Conservation (phyloP, 2,797 vertebrate species). For the Chaetophractus vellerosus region DNA sequence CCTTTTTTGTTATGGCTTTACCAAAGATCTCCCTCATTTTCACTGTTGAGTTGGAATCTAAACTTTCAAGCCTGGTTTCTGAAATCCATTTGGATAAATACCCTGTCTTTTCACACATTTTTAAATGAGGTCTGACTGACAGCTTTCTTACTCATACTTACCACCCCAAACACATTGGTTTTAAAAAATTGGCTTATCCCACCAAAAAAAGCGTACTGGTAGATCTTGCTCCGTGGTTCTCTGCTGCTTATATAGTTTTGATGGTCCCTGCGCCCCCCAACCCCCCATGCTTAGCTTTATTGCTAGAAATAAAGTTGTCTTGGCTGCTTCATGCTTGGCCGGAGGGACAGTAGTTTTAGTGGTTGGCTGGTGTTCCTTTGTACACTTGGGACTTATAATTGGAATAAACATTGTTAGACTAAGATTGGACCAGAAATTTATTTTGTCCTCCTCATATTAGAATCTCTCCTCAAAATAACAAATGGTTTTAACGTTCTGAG, state of each 20-base stretch:
- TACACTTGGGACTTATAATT: slow-evolving; percentile 46
- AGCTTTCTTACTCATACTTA: neutral
- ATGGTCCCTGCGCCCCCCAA: neutral
- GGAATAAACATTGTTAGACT: slow-evolving; percentile 72
- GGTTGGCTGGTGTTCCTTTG: slow-evolving; percentile 35
- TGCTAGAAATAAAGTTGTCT: slow-evolving; percentile 22
- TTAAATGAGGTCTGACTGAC: neutral
- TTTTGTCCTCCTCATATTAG: slow-evolving; percentile 45
- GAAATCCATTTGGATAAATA: slow-evolving; percentile 22
- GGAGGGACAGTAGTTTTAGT: neutral
- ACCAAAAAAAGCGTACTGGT: neutral
- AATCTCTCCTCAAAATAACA: slow-evolving; percentile 68
- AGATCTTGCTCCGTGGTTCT: slow-evolving; percentile 26
- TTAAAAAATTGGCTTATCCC: neutral
- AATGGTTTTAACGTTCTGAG: slow-evolving; percentile 64
- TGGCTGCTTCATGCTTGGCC: slow-evolving; percentile 5
- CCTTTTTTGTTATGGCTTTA: neutral
- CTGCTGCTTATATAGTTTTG: neutral
- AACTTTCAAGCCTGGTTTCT: neutral
- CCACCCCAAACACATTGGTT: neutral
- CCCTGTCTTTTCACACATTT: slow-evolving; percentile 13
- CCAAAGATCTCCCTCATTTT: neutral
- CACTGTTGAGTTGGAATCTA: neutral
- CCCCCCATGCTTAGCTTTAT: neutral
- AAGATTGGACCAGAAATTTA: slow-evolving; percentile 72